Percentiles rank a stretch among this genome's conserved stretches.
Conservation (phyloP, 1,140 invertebrate species). For the Latrodectus geometricus region DNA sequence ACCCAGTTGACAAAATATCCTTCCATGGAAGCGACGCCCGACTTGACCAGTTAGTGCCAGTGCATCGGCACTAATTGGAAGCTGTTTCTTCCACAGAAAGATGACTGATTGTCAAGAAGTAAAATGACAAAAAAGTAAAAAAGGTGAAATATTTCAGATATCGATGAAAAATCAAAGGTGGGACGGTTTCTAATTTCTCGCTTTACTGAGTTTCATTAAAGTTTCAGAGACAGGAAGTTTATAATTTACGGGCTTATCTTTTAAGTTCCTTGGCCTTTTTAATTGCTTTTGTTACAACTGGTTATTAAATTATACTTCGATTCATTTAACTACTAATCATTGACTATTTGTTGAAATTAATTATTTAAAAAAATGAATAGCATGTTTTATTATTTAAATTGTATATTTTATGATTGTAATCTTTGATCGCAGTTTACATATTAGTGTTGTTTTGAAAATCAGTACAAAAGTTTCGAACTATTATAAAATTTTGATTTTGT, state of each 20-base stretch:
- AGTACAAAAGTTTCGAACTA: too few species aligned
- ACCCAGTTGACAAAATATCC: background rate
- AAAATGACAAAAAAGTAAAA: conserved; percentile 1
- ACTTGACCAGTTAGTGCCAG: conserved; percentile 40
- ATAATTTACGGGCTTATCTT: background rate
- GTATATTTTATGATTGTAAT: too few species aligned
- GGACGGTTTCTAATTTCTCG: conserved; percentile 39
- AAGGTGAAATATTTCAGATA: background rate
- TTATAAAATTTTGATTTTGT: too few species aligned
- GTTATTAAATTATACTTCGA: conserved; percentile 35
- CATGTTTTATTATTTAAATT: too few species aligned
- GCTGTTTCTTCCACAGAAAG: conserved; percentile 18
- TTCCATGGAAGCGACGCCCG: background rate
- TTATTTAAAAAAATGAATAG: too few species aligned
- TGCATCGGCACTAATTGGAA: conserved; percentile 46
- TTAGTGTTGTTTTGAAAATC: too few species aligned
- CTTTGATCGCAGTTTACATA: too few species aligned
- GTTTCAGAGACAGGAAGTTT: background rate
- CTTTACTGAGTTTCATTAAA: conserved; percentile 58
- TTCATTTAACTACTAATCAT: background rate
- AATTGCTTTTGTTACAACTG: conserved; percentile 45
- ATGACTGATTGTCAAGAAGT: conserved; percentile 25
- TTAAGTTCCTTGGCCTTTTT: conserved; percentile 10
- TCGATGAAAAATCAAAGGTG: conserved; percentile 52
- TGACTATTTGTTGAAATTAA: background rate